Conservation (phyloP, 1,140 invertebrate genomes). For the Kradibia gibbosae region DNA sequence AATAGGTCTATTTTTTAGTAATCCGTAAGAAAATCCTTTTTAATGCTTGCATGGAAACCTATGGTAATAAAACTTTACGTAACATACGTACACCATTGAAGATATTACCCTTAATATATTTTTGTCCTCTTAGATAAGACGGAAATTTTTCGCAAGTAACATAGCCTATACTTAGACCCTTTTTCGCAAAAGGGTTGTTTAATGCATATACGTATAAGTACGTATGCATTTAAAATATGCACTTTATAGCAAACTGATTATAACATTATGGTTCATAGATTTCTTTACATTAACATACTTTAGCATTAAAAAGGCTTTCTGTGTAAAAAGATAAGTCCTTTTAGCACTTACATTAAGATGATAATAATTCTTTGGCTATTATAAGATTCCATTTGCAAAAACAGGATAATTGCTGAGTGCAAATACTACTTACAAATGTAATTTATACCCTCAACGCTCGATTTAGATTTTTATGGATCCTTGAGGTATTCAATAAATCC, state of each 20-base stretch:
- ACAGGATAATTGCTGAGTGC: neutral
- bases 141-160: neutral
- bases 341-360: neutral
- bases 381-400: slow-evolving; percentile 4
- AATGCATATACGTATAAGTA: neutral
- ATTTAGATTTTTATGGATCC: neutral
- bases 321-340: neutral
- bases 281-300: neutral
- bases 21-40: neutral
- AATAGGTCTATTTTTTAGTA: slow-evolving; percentile 2
- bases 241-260: slow-evolving; percentile 21
- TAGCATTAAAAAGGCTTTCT: neutral
- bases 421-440: slow-evolving; percentile 1
- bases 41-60: neutral
- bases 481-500: neutral
- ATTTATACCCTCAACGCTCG: neutral
- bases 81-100: slow-evolving; percentile 7
- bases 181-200: slow-evolving; percentile 1
- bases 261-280: neutral
- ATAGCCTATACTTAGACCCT: neutral
- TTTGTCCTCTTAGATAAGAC: neutral
- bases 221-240: neutral
- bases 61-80: slow-evolving; percentile 16
- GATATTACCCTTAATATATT: slow-evolving; percentile 21
- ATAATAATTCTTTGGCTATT: neutral